Evolutionary conservation across 2,797 vertebrate genomes (phyloP).

Genomic region (Bryconaethiops microstoma): DNA sequence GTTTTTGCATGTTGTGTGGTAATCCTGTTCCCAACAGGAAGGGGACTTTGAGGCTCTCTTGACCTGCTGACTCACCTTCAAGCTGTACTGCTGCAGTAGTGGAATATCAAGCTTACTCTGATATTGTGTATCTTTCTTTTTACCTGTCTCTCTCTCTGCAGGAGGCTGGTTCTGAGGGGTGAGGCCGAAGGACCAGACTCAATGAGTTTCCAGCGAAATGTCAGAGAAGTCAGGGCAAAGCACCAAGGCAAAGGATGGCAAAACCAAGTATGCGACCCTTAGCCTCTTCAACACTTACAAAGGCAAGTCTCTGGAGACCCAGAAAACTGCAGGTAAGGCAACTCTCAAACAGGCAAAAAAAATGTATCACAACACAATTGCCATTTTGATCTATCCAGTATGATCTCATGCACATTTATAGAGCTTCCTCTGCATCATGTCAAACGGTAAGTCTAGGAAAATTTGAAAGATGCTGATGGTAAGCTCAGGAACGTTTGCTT

Average conservation of each 20-base stretch:
- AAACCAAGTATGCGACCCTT: conserved; percentile 99
- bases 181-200: conserved; percentile 93
- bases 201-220: conserved; percentile 99
- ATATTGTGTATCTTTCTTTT: background rate
- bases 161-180: conserved; percentile 88
- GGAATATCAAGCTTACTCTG: background rate
- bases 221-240: conserved; percentile 99
- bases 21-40: background rate
- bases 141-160: conserved; percentile 36
- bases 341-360: background rate
- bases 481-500: background rate
- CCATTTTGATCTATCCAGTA: background rate
- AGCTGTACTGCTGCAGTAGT: background rate
- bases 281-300: conserved; percentile 99
- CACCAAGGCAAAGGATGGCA: conserved; percentile 99
- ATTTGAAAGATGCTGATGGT: background rate
- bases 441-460: background rate
- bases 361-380: background rate
- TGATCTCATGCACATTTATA: background rate
- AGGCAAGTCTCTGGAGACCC: conserved; percentile 98
- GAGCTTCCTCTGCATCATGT: too few relatives aligned
- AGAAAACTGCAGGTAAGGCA: conserved; percentile 95
- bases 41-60: background rate
- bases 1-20: background rate
- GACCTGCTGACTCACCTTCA: background rate